These are phyloP conservation scores for Tricholauxania praeusta DNA, from an alignment of 2,888 invertebrate species.

Conservation along the genomic window DNA sequence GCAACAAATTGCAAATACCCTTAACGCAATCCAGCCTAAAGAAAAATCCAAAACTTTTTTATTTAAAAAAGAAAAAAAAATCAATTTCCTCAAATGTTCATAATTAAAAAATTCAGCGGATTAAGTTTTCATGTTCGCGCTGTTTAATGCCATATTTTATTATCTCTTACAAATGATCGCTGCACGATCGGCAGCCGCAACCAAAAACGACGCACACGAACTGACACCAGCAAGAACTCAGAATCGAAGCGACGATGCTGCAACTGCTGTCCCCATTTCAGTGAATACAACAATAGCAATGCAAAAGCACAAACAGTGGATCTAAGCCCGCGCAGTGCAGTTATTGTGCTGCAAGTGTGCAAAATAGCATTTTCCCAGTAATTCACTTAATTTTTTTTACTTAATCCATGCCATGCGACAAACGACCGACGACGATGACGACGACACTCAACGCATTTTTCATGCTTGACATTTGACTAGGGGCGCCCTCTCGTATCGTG, in stretches of 20 bases:
- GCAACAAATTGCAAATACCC: too few relatives aligned
- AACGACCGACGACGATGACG: neutral
- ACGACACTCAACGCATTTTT: slow-evolving; percentile 64
- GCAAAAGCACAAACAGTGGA: too few relatives aligned
- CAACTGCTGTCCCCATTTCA: slow-evolving; percentile 13
- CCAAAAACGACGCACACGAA: slow-evolving; percentile 60
- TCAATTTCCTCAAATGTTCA: slow-evolving; percentile 20
- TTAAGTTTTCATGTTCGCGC: slow-evolving; percentile 15
- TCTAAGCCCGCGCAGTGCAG: neutral
- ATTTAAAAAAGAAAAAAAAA: neutral
- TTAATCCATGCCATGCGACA: neutral
- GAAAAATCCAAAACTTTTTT: too few relatives aligned
- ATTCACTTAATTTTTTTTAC: too few relatives aligned
- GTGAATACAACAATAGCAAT: slow-evolving; percentile 1
- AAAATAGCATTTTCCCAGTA: too few relatives aligned
- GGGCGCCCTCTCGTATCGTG: slow-evolving; percentile 59
- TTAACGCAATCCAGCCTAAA: too few relatives aligned
- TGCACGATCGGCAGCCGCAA: slow-evolving; percentile 61
- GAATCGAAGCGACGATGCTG: slow-evolving; percentile 37
- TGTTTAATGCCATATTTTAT: slow-evolving; percentile 30
- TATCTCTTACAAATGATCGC: slow-evolving; percentile 60
- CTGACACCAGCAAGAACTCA: slow-evolving; percentile 43
- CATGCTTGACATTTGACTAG: slow-evolving; percentile 67
- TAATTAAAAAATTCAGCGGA: slow-evolving; percentile 30
- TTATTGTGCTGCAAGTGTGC: too few relatives aligned